Evolutionary conservation across 2,113 vertebrate species (phyloP), one percentile per base, ranked within the genome.

Genomic region (Gnathochromis pfefferi): DNA sequence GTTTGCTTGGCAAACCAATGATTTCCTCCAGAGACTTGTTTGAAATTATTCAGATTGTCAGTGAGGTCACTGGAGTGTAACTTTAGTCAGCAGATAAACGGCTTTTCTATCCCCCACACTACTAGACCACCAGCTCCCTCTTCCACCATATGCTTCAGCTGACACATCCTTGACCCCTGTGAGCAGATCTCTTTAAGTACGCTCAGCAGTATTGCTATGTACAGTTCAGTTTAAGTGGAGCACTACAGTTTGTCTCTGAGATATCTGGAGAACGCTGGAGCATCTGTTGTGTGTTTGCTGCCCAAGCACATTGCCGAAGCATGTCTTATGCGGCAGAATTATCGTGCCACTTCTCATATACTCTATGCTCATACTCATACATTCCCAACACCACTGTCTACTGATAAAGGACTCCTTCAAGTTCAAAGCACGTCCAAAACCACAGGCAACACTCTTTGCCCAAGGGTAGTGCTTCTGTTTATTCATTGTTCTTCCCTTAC

Each of bases 21-120:
- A 86, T 86, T 92, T 90, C 85, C 86, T 16, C 3, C 42, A 89
- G 78, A 85, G 51, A 26, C 60, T 81, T 79, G 82, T 86, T 83
- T 83, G 83, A 88, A 93, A 91, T 92, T 90, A 93, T 92, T 94
- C 80, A 93, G 90, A 93, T 88, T 85, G 81, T 90, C 85, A 89
- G 81, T 7, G 45, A 89, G 89, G 91, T 92, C 92, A 92, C 79
- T 81, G 88, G 60, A 78, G 93, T 79, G 57, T 82, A 93, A 90
- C 85, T 89, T 82, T 80, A 91, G 89, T 95, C 88, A 87, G 91
- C 91, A 94, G 86, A 93, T 93, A 92, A 94, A 92, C 58, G 26
- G 84, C 87, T 58, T 55, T n/a, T 45, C 85, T 28, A 42, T 26
- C 31, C 23, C 16, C 45, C 55, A 13, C 47, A 17, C 28, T 5